Base-by-base conservation (phyloP, 2,888 invertebrate genomes). In the Camptogramma bilineatum region DNA sequence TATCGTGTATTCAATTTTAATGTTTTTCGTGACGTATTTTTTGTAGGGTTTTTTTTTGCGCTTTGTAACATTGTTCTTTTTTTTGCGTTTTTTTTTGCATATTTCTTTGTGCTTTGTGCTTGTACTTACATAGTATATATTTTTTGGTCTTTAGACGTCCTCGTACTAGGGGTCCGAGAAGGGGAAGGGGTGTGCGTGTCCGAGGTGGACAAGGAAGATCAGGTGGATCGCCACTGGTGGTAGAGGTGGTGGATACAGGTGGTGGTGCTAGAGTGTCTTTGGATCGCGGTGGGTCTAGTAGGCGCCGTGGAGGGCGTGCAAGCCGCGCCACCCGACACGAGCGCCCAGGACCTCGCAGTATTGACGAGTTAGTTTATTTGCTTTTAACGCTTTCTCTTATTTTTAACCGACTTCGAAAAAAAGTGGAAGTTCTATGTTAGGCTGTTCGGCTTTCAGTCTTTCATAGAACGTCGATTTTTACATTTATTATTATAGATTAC, bases 391-490 rank as follows among this genome's bases (percentile, higher is more conserved):
- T 54, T 54, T 44, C 24, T 54, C 24, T 54, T 44, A 21, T 54
- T 54, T 54, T 54, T 54, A 54, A 54, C 53, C 53, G 53, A 54
- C 53, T 44, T 54, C 44, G 53, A 54, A 54, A 54, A 53, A 44
- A 44, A 24, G 53, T 54, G 44, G 53, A 54, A 24, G 53, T 54
- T 42, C 53, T 39, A 52, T 51, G 51, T 51, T 51, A 51, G 51
- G 51, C 51, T 51, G 51, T 28, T 19, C 52, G 52, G 34, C 34
- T 52, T 18, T 34, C 34, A 28, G 52, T 52, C 18, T 52, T 34
- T 52, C 39, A 51, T 51, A 31, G 17, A 51, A 31, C 9, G 34
- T 52, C 21, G 53, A 54, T 54, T 54, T 54, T 54, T 44, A 54
- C 24, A 54, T 54, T 54, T 54, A 54, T 54, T 54, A 44, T 54